These are phyloP conservation scores for Callipepla squamata DNA, from an alignment of 2,113 vertebrate genomes.

Conservation along the genomic window DNA sequence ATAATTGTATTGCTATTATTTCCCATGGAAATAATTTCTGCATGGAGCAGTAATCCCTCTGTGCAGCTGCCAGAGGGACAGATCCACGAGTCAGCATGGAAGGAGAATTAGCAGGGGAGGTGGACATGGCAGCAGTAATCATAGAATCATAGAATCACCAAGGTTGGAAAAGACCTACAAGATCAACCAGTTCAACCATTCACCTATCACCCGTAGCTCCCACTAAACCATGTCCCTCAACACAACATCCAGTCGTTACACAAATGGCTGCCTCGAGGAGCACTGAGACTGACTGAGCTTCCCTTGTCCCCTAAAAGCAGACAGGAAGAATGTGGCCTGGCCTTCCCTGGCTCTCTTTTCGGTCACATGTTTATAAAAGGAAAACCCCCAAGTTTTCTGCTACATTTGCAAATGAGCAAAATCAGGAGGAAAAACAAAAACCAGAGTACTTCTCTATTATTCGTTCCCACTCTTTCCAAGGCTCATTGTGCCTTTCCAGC, in stretches of 20 bases:
- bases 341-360: neutral
- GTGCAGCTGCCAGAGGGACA: neutral
- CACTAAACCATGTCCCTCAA: no score
- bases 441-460: neutral
- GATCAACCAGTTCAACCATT: no score
- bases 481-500: neutral
- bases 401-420: neutral
- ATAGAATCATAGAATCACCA: no score
- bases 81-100: neutral
- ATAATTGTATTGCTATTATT: neutral
- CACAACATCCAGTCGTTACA: no score
- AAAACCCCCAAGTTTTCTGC: neutral
- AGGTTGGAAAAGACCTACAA: no score
- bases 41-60: neutral
- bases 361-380: neutral
- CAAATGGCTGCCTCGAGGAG: neutral
- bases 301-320: neutral
- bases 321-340: neutral
- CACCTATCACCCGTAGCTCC: no score
- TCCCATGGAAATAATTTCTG: no score
- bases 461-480: rapidly evolving
- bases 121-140: neutral
- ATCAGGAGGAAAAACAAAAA: neutral
- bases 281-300: neutral
- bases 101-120: neutral